A percentile compares a stretch with the other conserved stretches of the same genome.
These are phyloP conservation scores for Parnassius mnemosyne DNA, from an alignment of 2,888 invertebrate genomes.

Conservation along the genomic window DNA sequence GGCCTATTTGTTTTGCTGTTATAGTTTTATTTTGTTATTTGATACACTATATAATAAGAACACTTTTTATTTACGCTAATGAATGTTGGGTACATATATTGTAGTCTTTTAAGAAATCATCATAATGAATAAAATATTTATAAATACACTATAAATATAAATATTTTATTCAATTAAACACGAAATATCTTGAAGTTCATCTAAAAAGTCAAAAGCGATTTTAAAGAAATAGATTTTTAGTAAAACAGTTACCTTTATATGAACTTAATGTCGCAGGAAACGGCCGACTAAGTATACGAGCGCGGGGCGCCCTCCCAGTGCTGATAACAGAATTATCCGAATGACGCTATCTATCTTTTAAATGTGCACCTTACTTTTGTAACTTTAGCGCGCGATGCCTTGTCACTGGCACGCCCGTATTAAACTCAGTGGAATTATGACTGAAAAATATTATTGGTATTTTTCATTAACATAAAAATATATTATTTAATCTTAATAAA, in stretches of 20 bases:
- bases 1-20: slow-evolving; percentile 54
- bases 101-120: too few relatives aligned
- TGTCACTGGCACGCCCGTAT: slow-evolving; percentile 30
- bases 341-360: slow-evolving; percentile 84
- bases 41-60: slow-evolving; percentile 46
- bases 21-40: slow-evolving; percentile 45
- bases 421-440: slow-evolving; percentile 25
- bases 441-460: slow-evolving; percentile 8
- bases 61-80: not conserved
- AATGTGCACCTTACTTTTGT: slow-evolving; percentile 80
- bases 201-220: slow-evolving; percentile 47
- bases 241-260: slow-evolving; percentile 75
- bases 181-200: too few relatives aligned
- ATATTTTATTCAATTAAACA: too few relatives aligned
- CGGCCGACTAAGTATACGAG: slow-evolving; percentile 74
- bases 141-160: too few relatives aligned
- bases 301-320: slow-evolving; percentile 71
- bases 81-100: too few relatives aligned
- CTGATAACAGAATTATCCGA: slow-evolving; percentile 85
- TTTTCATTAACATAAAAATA: not conserved
- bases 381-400: slow-evolving; percentile 47
- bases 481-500: not conserved
- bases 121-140: too few relatives aligned
- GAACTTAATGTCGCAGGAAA: slow-evolving; percentile 74
- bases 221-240: slow-evolving; percentile 72